These are phyloP conservation scores for Bombus soroeensis DNA, from an alignment of 1,140 invertebrate species.

Conservation along the genomic window DNA sequence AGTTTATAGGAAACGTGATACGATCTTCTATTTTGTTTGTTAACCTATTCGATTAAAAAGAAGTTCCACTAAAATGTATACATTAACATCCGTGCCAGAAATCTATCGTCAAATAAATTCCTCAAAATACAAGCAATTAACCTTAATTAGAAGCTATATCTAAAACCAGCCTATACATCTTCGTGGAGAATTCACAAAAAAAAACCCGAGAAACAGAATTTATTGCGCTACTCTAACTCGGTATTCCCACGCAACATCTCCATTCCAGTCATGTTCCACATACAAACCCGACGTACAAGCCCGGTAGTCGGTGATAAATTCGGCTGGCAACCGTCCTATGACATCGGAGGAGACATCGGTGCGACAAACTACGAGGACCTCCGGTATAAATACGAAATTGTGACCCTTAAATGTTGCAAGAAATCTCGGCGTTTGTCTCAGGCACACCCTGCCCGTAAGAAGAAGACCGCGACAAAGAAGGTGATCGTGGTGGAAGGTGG, in stretches of 20 bases:
- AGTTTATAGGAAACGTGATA: neutral
- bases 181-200: neutral
- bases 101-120: too few species aligned
- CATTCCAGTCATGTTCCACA: neutral
- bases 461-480: conserved; percentile 6
- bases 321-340: neutral
- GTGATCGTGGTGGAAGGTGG: neutral
- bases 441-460: too few species aligned
- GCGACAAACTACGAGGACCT: neutral
- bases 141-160: neutral
- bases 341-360: neutral
- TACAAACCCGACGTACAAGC: neutral
- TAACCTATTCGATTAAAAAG: neutral
- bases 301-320: conserved; percentile 7
- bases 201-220: neutral
- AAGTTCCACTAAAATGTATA: too few species aligned
- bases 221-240: neutral
- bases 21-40: neutral
- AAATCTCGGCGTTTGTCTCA: neutral
- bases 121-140: neutral
- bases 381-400: conserved; percentile 15
- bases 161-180: neutral
- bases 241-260: neutral
- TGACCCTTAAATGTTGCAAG: conserved; percentile 7
- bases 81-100: too few species aligned